phyloP scores from a whole-genome alignment of 2,797 vertebrate species.

The Microchirus variegatus region DNA sequence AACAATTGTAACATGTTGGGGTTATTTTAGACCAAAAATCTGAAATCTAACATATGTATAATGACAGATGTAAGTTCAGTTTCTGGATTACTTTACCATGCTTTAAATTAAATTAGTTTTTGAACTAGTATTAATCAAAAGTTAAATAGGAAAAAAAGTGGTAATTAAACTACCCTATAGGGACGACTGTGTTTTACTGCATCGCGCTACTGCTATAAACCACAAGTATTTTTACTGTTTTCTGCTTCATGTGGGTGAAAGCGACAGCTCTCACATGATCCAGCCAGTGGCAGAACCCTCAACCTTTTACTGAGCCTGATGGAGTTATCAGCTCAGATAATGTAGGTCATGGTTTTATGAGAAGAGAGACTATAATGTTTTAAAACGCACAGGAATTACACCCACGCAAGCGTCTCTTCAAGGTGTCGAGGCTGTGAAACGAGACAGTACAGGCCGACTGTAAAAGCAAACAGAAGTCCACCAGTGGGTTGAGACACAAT shows the following conservation, averaged over 20 bases:
- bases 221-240: constrained; percentile 1
- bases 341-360: constrained; percentile 48
- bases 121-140: no score
- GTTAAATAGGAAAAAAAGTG: no score
- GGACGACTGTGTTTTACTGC: no score
- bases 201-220: constrained; percentile 17
- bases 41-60: no score
- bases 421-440: background rate
- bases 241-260: constrained; percentile 19
- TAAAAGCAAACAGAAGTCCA: constrained; percentile 10
- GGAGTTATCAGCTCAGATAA: constrained; percentile 18
- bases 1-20: no score
- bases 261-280: constrained; percentile 46
- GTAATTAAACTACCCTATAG: no score
- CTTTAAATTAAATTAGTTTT: no score
- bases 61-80: no score
- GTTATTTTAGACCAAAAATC: no score
- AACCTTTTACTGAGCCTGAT: constrained; percentile 21
- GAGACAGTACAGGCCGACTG: background rate
- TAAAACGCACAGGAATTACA: constrained; percentile 7
- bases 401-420: background rate
- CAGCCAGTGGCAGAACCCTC: constrained; percentile 1
- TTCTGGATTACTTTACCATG: no score
- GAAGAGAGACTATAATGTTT: constrained; percentile 33
- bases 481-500: background rate